A percentile compares a stretch with the other conserved stretches of the same genome.
These are phyloP conservation scores for Tenrec ecaudatus DNA, from an alignment of 2,113 vertebrate species.

Conservation along the genomic window DNA sequence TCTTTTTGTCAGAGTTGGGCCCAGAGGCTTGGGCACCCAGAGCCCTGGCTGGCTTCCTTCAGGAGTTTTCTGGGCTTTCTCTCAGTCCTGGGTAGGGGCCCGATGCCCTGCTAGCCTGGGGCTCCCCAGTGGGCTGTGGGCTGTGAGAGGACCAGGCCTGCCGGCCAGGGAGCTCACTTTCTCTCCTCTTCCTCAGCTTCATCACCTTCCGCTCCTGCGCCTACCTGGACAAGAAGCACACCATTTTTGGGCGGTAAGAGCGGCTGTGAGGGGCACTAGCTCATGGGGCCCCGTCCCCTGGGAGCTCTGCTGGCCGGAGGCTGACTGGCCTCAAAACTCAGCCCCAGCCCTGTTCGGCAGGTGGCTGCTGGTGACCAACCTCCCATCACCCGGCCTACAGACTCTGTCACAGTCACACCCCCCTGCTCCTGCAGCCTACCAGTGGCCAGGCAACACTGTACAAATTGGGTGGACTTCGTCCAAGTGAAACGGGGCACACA, in stretches of 20 bases:
- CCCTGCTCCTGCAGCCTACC: not conserved
- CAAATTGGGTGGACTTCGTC: not conserved
- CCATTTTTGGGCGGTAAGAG: conserved; percentile 96
- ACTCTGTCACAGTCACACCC: not conserved
- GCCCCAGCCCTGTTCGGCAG: not conserved
- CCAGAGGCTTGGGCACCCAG: not conserved
- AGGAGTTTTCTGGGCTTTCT: too few relatives aligned
- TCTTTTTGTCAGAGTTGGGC: not conserved
- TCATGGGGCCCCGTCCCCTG: not conserved
- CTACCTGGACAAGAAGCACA: conserved; percentile 97
- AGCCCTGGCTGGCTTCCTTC: too few relatives aligned
- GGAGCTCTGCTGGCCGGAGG: too few relatives aligned
- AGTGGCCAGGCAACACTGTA: not conserved
- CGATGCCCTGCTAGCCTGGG: not conserved
- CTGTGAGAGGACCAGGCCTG: not conserved
- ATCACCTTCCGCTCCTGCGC: conserved; percentile 98
- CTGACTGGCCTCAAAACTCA: too few relatives aligned
- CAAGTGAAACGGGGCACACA: too few relatives aligned
- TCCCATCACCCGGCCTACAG: not conserved
- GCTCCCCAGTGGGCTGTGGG: not conserved
- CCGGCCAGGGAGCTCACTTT: not conserved
- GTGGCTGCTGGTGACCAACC: not conserved
- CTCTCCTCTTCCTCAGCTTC: conserved; percentile 87
- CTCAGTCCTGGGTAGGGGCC: not conserved
- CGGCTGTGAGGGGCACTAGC: conserved; percentile 65